These are phyloP conservation scores for Tiaroga cobitis DNA, from an alignment of 2,797 vertebrate species.

Conservation along the genomic window DNA sequence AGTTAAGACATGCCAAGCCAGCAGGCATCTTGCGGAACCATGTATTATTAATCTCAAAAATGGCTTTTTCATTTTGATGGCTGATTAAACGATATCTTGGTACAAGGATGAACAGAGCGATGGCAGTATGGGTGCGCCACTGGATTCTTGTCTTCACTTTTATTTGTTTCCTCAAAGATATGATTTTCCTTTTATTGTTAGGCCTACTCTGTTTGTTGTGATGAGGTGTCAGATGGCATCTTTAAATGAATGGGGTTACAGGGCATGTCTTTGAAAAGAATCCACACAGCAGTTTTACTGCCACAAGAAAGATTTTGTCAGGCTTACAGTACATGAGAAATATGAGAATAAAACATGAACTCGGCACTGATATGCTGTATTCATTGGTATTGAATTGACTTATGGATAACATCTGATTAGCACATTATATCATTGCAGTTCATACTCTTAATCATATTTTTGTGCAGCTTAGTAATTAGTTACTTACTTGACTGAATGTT, in stretches of 20 bases:
- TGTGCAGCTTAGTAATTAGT: too few species aligned
- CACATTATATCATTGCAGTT: background rate
- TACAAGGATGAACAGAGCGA: background rate
- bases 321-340: background rate
- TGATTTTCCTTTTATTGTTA: background rate
- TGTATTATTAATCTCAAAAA: slow-evolving; percentile 3
- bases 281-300: slow-evolving; percentile 8
- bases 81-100: background rate
- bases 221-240: background rate
- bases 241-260: background rate
- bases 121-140: background rate
- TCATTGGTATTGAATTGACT: background rate
- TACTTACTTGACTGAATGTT: too few species aligned
- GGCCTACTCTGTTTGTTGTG: background rate
- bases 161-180: slow-evolving; percentile 1
- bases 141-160: background rate
- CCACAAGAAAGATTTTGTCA: background rate
- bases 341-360: background rate
- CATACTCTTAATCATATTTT: background rate
- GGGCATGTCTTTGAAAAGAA: slow-evolving; percentile 9
- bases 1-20: slow-evolving; percentile 24
- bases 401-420: background rate
- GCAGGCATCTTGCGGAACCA: background rate
- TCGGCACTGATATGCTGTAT: background rate
- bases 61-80: background rate